Conservation (phyloP, 2,797 vertebrate genomes). For the Acanthornis magna region DNA sequence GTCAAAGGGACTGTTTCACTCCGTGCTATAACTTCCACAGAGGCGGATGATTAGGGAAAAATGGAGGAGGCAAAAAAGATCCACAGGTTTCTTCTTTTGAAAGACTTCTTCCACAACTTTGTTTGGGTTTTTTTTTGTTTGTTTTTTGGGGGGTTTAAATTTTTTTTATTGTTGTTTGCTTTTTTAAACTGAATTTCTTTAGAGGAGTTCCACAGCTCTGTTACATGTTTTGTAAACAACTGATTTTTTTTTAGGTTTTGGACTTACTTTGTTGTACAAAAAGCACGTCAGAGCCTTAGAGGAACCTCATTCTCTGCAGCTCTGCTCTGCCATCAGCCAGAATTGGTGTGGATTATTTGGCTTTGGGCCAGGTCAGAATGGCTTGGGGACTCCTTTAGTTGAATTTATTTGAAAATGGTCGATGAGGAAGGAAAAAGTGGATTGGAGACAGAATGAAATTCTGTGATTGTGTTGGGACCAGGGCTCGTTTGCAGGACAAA, state of each 20-base stretch:
- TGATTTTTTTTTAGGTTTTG: neutral
- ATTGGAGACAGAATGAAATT: neutral
- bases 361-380: neutral
- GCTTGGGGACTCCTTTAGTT: neutral
- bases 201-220: neutral
- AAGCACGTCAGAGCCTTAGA: neutral
- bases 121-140: neutral
- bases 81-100: neutral
- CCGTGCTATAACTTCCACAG: neutral
- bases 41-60: neutral
- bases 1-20: neutral
- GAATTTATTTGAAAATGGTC: neutral
- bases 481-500: neutral
- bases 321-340: neutral
- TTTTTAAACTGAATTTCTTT: neutral
- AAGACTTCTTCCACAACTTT: neutral
- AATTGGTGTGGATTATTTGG: neutral
- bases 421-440: neutral
- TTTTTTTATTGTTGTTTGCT: neutral
- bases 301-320: neutral
- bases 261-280: neutral
- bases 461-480: neutral
- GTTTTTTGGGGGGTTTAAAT: neutral
- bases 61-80: neutral
- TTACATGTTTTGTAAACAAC: neutral